These are phyloP conservation scores for Mesorhabditis spiculigera DNA, from an alignment of 2,888 invertebrate species.

Conservation along the genomic window DNA sequence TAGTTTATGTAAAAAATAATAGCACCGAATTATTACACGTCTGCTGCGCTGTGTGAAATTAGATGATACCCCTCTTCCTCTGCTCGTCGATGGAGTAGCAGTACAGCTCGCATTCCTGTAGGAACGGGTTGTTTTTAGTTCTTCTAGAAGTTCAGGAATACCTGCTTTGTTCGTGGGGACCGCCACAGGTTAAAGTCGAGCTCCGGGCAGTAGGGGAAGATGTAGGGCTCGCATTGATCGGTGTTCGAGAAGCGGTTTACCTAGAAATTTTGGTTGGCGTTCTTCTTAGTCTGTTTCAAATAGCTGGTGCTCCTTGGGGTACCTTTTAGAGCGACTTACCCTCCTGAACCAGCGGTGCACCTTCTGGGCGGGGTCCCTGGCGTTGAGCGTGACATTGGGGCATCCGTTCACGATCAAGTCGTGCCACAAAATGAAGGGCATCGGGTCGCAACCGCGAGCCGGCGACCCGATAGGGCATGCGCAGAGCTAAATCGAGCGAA, in stretches of 20 bases:
- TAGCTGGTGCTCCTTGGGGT: not conserved
- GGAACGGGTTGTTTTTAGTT: constrained; percentile 8
- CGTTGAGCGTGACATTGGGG: constrained; percentile 55
- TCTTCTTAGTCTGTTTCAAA: not conserved
- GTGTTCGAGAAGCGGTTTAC: constrained; percentile 58
- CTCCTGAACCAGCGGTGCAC: constrained; percentile 58
- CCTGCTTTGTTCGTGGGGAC: constrained; percentile 56
- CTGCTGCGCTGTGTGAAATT: constrained; percentile 12
- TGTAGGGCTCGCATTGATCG: constrained; percentile 57
- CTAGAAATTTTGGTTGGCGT: constrained; percentile 21
- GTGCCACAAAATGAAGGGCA: constrained; percentile 57
- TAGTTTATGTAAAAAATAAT: not conserved
- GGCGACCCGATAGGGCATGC: constrained; percentile 58
- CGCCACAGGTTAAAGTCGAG: constrained; percentile 58
- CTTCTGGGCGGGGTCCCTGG: constrained; percentile 55
- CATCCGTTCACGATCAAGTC: constrained; percentile 58
- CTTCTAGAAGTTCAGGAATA: constrained; percentile 8
- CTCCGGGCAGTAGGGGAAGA: constrained; percentile 58
- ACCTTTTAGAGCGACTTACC: constrained; percentile 22
- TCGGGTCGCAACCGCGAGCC: constrained; percentile 50
- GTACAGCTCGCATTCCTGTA: constrained; percentile 56
- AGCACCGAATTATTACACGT: not conserved
- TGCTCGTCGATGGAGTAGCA: constrained; percentile 56
- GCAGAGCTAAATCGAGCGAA: constrained; percentile 41
- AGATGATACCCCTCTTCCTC: constrained; percentile 53